Base-by-base conservation (phyloP, 2,888 invertebrate genomes). In the Acrobasis repandana region DNA sequence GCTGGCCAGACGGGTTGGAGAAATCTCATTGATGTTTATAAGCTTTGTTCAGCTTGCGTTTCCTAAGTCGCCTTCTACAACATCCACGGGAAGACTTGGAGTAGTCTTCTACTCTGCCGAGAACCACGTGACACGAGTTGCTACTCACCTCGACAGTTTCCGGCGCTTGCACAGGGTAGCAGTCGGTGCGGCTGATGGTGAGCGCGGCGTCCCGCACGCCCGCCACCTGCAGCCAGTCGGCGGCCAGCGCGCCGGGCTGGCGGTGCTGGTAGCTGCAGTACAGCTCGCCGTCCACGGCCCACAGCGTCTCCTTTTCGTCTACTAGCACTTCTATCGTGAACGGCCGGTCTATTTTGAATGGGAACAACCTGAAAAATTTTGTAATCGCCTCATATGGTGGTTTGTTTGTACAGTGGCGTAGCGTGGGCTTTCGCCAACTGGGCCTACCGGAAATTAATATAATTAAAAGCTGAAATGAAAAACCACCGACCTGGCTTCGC, bases 281-380 rank as follows among this genome's bases (percentile, higher is more conserved):
- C 76, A 96, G 96, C 67, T 93, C 92, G 0, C 96, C 96, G 79
- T 97, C 95, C 20, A 96, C 91, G 1, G 96, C 94, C 72, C 96
- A 94, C 85, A 95, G 80, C 46, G 94, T 94, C 69, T 94, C 93
- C 20, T 87, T 86, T 34, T 94, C 93, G 46, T 94, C 94, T 0
- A 95, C 83, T 15, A 95, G 79, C 59, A 95, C 88, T 77, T 94
- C 93, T 71, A 96, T 86, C 64, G 93, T 86, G 71, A 94, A 94
- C 9, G 83, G 79, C 34, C 83, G 81, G 52, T 90, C 89, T 56
- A 83, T 71, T 73, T 85, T 82, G 64, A 94, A 92, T 1, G 93
- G 91, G 71, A 93, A 93, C 68, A 78, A 66, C 67, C 92, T 92
- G 80, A 15, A 84, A 81, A 14, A 28, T 6, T 4, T 28, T 28